Conservation (phyloP, 2,797 vertebrate species). For the Pseudomugil gertrudae region DNA sequence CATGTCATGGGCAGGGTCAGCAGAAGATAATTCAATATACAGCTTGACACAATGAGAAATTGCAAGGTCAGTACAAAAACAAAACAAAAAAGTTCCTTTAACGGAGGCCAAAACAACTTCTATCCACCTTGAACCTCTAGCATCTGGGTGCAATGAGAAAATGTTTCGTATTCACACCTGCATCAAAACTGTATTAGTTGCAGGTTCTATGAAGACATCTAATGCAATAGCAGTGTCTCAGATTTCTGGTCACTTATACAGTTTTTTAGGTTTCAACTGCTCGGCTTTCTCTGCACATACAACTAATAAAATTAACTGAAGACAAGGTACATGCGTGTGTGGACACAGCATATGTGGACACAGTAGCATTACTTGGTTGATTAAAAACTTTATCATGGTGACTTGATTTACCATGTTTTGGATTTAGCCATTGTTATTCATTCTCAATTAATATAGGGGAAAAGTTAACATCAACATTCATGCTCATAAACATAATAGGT, state of each 20-base stretch:
- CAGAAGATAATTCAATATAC: neutral
- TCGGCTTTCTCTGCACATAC: too few species aligned
- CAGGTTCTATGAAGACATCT: neutral
- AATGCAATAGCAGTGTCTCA: neutral
- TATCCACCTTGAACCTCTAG: neutral
- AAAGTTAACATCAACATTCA: conserved; percentile 59
- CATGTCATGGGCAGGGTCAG: neutral
- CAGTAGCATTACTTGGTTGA: neutral
- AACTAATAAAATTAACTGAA: too few species aligned
- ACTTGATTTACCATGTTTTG: neutral
- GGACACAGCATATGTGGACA: neutral
- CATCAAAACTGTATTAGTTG: neutral
- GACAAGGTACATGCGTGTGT: neutral
- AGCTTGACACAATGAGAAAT: neutral
- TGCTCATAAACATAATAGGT: neutral
- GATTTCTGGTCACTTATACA: neutral
- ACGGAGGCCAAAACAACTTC: neutral
- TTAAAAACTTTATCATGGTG: neutral
- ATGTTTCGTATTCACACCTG: neutral
- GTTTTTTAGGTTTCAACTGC: too few species aligned
- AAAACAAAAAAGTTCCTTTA: neutral
- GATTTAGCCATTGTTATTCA: conserved; percentile 26
- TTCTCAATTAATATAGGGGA: conserved; percentile 58
- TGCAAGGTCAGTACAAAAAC: neutral
- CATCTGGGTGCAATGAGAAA: neutral